phyloP scores from a whole-genome alignment of 2,888 invertebrate genomes.

The Timema cristinae region DNA sequence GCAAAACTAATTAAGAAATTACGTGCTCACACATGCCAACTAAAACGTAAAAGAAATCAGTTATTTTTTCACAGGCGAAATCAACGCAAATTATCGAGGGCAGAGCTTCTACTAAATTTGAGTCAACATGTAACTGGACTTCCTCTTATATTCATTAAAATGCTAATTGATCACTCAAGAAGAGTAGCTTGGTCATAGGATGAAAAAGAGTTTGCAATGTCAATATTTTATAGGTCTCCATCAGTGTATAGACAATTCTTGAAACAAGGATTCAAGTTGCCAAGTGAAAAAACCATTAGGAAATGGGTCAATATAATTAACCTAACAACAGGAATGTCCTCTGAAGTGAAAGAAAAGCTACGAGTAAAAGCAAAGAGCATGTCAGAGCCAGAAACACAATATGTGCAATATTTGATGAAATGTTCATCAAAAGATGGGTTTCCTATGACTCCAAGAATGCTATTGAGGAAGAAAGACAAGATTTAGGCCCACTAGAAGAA shows the following conservation, averaged over 20 bases:
- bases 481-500: constrained; percentile 32
- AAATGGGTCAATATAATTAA: constrained; percentile 33
- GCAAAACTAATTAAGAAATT: neutral
- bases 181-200: constrained; percentile 32
- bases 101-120: neutral
- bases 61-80: neutral
- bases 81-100: neutral
- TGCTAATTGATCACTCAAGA: neutral
- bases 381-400: constrained; percentile 32
- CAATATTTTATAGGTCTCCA: constrained; percentile 38
- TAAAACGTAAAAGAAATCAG: neutral
- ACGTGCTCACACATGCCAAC: neutral
- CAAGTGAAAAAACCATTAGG: constrained; percentile 33
- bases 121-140: too few species aligned
- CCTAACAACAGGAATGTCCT: constrained; percentile 33
- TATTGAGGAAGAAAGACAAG: constrained; percentile 33
- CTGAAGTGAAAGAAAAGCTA: constrained; percentile 32
- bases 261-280: constrained; percentile 35
- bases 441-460: constrained; percentile 33
- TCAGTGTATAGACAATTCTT: constrained; percentile 34
- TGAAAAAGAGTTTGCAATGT: constrained; percentile 36
- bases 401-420: constrained; percentile 36
- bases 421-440: constrained; percentile 32
- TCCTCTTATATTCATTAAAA: constrained; percentile 1
- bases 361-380: constrained; percentile 33